Base-by-base conservation (phyloP, 1,140 invertebrate genomes). In the Mamestra configurata region DNA sequence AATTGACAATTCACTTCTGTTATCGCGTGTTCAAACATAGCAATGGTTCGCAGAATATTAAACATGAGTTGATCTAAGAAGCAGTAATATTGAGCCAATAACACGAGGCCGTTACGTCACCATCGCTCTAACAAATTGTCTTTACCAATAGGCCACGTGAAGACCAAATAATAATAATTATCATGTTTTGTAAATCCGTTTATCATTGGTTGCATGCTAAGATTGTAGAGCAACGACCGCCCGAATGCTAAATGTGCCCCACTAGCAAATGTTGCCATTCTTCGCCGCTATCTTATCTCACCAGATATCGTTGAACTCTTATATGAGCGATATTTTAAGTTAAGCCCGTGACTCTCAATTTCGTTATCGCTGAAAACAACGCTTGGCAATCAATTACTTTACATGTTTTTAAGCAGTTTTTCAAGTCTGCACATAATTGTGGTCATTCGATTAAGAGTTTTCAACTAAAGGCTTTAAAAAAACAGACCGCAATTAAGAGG, bases 221-320 rank as follows among this genome's bases (percentile, higher is more conserved):
- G n/a, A 51, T 51, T n/a, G 20, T 53, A 55, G 53, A 55, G 53
- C 53, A 55, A 55, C 53, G 53, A 55, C 53, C 53, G 53, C 24
- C 8, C 5, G 8, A 24, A 22, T 13, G 53, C 20, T 24, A 55
- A 24, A 24, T 24, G 20, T 13, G 24, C 10, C 53, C 53, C 22
- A 24, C 20, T 55, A 8, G 2, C 13, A 4, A 55, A 55, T 55
- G 8, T 13, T 22, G 22, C 53, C 20, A 55, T 55, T 13, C 53
- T 55, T 3, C 20, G 1, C 22, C 10, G 18, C 53, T 55, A 55
- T 55, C 53, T 55, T 55, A 55, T 55, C 53, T 22, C 53, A 11
- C 1, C 11, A 24, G 20, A 55, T 55, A 55, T 24, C 53, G 53
- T 55, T 55, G 53, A 55, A 55, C 53, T 55, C 53, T 55, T 10